A percentile compares a stretch with the other conserved stretches of the same genome.
These are phyloP conservation scores for Macquaria ambigua DNA, from an alignment of 2,113 vertebrate species.

Conservation along the genomic window DNA sequence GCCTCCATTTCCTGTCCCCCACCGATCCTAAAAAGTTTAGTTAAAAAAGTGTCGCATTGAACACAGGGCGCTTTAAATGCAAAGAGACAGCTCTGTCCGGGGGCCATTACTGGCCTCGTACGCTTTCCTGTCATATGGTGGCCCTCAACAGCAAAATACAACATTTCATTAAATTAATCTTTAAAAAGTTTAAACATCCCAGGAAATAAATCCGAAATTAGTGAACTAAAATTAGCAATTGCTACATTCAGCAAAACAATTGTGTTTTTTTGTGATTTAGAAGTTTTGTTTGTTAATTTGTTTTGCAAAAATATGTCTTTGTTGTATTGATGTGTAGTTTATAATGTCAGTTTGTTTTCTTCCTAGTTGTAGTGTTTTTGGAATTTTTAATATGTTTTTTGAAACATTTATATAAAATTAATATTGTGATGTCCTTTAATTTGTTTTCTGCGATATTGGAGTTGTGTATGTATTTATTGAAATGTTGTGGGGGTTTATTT, in stretches of 20 bases:
- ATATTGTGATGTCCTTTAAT: constrained; percentile 9
- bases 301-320: constrained; percentile 2
- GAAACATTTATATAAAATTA: constrained; percentile 21
- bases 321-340: neutral
- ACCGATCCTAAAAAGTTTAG: neutral
- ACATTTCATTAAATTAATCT: neutral
- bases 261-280: neutral
- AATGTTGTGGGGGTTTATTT: neutral
- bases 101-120: no score
- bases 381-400: neutral
- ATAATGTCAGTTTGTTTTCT: neutral
- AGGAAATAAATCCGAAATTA: neutral
- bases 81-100: neutral
- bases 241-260: constrained; percentile 11
- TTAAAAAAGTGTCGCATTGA: neutral
- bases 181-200: neutral
- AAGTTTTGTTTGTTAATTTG: neutral
- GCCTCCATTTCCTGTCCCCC: neutral
- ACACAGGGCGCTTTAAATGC: neutral
- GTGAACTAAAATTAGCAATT: neutral
- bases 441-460: neutral
- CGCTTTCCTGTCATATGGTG: neutral
- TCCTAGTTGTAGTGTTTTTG: neutral
- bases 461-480: neutral
- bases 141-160: neutral